Percentiles rank a stretch among this genome's conserved stretches.
phyloP scores from a whole-genome alignment of 2,113 vertebrate species.

The Atlantisia rogersi region DNA sequence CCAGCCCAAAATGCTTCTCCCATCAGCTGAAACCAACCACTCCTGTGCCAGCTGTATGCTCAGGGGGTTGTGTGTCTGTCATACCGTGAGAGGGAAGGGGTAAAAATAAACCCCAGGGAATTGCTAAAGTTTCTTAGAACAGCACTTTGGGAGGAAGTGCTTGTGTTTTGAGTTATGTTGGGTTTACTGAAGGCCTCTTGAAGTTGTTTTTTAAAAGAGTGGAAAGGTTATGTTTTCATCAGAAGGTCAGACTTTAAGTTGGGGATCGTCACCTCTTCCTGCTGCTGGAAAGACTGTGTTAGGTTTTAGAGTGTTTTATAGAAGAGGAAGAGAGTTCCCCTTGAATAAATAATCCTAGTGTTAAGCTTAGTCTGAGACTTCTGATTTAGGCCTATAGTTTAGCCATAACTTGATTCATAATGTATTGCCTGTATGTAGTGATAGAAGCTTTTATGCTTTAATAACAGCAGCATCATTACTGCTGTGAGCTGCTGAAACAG shows the following conservation, averaged over 20 bases:
- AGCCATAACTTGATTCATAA: background rate
- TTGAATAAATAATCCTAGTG: background rate
- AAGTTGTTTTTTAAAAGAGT: background rate
- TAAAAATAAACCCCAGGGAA: background rate
- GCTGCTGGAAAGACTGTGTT: accelerated
- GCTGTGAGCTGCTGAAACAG: background rate
- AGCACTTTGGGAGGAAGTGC: background rate
- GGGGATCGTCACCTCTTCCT: background rate
- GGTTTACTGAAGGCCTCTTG: background rate
- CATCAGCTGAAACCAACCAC: background rate
- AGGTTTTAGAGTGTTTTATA: accelerated
- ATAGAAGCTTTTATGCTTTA: background rate
- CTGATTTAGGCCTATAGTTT: background rate
- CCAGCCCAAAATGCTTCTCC: background rate
- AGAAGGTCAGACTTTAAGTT: background rate
- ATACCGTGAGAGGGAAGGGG: background rate
- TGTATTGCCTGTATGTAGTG: background rate
- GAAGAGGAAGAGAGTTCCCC: background rate
- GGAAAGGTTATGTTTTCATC: background rate
- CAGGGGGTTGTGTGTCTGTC: background rate
- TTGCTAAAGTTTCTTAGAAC: background rate
- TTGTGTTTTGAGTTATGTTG: background rate
- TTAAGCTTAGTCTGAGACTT: background rate
- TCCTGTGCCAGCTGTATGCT: background rate
- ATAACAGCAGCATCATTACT: accelerated